Conservation (phyloP, 2,888 invertebrate genomes). For the Diarsia brunnea region DNA sequence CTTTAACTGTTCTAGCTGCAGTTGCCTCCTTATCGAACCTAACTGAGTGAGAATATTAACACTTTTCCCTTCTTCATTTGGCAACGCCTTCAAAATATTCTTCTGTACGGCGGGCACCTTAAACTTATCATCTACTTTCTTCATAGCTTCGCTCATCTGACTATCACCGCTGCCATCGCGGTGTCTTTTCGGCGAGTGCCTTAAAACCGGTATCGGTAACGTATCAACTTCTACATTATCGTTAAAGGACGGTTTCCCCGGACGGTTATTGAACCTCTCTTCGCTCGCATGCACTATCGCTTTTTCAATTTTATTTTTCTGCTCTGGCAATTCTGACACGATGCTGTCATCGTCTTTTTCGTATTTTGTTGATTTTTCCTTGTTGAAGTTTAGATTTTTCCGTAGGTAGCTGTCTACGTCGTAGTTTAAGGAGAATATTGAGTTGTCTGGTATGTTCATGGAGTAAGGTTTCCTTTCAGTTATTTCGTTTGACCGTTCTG, state of each 20-base stretch:
- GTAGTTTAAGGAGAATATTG: conserved; percentile 83
- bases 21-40: conserved; percentile 92
- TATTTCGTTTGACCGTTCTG: conserved; percentile 54
- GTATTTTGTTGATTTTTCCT: conserved; percentile 46
- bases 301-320: conserved; percentile 70
- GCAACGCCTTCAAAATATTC: conserved; percentile 88
- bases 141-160: conserved; percentile 83
- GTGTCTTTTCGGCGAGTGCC: conserved; percentile 85
- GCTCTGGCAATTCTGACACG: conserved; percentile 26
- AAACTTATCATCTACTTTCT: conserved; percentile 85
- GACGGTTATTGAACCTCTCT: conserved; percentile 32
- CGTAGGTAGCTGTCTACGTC: conserved; percentile 85
- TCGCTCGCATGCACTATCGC: conserved; percentile 70
- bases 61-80: conserved; percentile 86
- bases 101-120: conserved; percentile 92
- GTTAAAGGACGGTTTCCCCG: conserved; percentile 45
- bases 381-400: conserved; percentile 82
- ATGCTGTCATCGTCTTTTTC: conserved; percentile 38
- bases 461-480: conserved; percentile 78
- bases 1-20: conserved; percentile 92
- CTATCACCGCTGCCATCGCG: conserved; percentile 57
- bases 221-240: conserved; percentile 49
- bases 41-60: conserved; percentile 92
- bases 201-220: conserved; percentile 92
- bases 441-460: conserved; percentile 87